A percentile compares a stretch with the other conserved stretches of the same genome.
Conservation (phyloP, 2,797 vertebrate species). For the Syngnathus acus region DNA sequence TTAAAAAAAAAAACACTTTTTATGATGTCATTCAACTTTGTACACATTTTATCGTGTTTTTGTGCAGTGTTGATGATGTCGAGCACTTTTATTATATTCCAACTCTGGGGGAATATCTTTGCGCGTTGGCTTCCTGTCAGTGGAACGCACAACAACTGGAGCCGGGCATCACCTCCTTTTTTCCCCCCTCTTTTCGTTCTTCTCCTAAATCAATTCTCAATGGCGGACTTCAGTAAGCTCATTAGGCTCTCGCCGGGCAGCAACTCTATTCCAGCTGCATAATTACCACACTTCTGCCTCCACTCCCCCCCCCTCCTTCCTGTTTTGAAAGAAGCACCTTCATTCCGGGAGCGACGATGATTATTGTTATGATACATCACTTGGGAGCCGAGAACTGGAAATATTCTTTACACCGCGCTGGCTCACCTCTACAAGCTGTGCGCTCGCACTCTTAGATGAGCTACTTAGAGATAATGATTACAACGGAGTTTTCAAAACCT, state of each 20-base stretch:
- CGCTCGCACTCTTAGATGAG: conserved; percentile 14
- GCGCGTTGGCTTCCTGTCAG: conserved; percentile 62
- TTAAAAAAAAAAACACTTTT: background rate
- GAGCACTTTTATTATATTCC: conserved; percentile 60
- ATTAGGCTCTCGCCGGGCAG: conserved; percentile 72
- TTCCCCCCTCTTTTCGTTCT: conserved; percentile 23
- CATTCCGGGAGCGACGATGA: conserved; percentile 60
- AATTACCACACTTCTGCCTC: conserved; percentile 70
- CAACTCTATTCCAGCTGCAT: conserved; percentile 64
- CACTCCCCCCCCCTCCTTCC: conserved; percentile 24
- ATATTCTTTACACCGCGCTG: conserved; percentile 33
- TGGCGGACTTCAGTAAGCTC: conserved; percentile 70
- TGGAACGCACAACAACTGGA: conserved; percentile 68
- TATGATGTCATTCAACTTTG: too few species aligned
- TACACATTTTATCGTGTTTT: conserved; percentile 3
- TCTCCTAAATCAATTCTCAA: conserved; percentile 70
- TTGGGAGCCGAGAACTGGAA: conserved; percentile 48
- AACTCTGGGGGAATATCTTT: conserved; percentile 52
- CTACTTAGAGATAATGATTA: conserved; percentile 16
- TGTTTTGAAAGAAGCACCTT: conserved; percentile 60
- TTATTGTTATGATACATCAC: conserved; percentile 71
- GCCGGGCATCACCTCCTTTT: conserved; percentile 61
- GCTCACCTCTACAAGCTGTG: conserved; percentile 6
- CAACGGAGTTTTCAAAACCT: conserved; percentile 12
- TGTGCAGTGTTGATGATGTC: conserved; percentile 40